A percentile compares a stretch with the other conserved stretches of the same genome.
phyloP scores from a whole-genome alignment of 1,140 invertebrate genomes.

The Calliopsis andreniformis region DNA sequence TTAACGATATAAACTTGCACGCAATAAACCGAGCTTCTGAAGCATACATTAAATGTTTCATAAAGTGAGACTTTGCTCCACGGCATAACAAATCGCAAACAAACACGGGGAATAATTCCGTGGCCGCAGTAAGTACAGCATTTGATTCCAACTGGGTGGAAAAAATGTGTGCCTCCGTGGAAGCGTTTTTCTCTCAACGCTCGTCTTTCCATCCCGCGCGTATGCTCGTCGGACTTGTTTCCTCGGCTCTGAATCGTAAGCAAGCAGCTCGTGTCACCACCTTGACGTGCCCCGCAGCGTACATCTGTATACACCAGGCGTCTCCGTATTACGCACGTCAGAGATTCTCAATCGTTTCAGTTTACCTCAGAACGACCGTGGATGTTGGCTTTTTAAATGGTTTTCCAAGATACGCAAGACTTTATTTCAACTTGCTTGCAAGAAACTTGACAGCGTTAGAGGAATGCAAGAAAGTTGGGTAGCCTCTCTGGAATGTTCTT shows the following conservation, averaged over 20 bases:
- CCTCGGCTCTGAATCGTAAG: conserved; percentile 49
- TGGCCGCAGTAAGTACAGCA: no score
- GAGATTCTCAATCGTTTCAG: conserved; percentile 25
- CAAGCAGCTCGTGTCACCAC: conserved; percentile 30
- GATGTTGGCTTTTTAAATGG: not conserved
- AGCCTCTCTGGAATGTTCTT: no score
- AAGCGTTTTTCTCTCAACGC: conserved; percentile 36
- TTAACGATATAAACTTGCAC: no score
- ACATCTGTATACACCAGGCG: conserved; percentile 9
- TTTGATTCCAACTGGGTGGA: not conserved
- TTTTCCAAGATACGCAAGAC: no score
- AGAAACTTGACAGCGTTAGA: no score
- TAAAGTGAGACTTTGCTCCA: no score
- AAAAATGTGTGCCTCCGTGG: not conserved
- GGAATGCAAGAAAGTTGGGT: no score
- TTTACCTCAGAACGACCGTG: not conserved
- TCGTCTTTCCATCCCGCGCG: not conserved
- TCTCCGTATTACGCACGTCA: conserved; percentile 24
- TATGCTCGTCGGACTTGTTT: conserved; percentile 41
- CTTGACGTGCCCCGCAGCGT: conserved; percentile 41
- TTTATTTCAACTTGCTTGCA: no score
- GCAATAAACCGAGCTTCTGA: no score
- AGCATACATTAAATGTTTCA: no score
- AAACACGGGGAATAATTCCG: no score
- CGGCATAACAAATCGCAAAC: no score